Conservation (phyloP, 2,797 vertebrate genomes). For the Syngnathus acus region DNA sequence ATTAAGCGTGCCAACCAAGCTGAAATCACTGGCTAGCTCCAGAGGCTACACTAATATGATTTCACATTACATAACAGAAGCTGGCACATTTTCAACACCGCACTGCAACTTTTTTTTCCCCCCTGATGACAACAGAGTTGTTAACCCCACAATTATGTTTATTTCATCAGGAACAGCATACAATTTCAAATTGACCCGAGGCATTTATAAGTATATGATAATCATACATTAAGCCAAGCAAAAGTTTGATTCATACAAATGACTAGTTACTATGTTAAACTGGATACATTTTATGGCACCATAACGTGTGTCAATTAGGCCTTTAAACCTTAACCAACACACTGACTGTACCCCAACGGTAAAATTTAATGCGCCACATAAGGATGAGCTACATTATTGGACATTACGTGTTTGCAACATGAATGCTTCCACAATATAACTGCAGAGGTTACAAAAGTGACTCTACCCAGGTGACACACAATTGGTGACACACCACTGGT, state of each 20-base stretch:
- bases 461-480: too few species aligned
- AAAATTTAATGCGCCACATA: not conserved
- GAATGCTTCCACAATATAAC: too few species aligned
- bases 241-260: not conserved
- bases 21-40: constrained; percentile 17
- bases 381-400: not conserved
- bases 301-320: not conserved
- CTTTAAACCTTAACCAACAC: not conserved
- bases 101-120: constrained; percentile 7
- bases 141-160: not conserved
- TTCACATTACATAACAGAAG: constrained; percentile 59
- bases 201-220: not conserved
- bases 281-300: too few species aligned
- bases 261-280: not conserved
- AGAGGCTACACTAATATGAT: constrained; percentile 57
- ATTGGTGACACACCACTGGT: not conserved
- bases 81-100: constrained; percentile 32
- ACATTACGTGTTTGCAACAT: not conserved
- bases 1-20: constrained; percentile 33
- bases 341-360: not conserved
- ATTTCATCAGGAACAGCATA: not conserved
- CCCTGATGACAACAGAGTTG: constrained; percentile 10
- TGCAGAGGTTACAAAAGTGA: not conserved
- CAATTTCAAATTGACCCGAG: not conserved
- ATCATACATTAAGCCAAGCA: not conserved